Evolutionary conservation across 2,888 invertebrate species (phyloP).

Genomic region (Parnassius apollo): DNA sequence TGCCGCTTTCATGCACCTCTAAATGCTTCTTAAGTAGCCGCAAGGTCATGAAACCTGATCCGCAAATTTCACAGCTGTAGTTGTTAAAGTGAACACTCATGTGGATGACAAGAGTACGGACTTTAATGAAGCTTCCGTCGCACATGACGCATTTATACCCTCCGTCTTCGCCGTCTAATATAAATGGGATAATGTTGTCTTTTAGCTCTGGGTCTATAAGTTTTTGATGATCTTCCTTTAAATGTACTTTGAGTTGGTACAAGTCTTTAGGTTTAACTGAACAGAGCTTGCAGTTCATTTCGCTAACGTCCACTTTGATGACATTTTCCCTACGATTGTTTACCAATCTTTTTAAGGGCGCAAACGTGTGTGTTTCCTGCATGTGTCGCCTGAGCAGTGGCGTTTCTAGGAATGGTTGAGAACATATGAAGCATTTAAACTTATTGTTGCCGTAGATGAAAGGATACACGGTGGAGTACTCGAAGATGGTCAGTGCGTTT

Average conservation of each 20-base stretch:
- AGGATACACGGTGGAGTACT: slow-evolving; percentile 69
- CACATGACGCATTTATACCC: slow-evolving; percentile 67
- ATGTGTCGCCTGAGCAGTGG: slow-evolving; percentile 58
- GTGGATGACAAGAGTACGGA: slow-evolving; percentile 67
- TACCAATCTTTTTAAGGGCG: slow-evolving; percentile 60
- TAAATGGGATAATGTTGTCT: slow-evolving; percentile 72
- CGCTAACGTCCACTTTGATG: slow-evolving; percentile 67
- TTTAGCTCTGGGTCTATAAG: slow-evolving; percentile 60
- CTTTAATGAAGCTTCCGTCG: slow-evolving; percentile 63
- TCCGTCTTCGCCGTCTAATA: slow-evolving; percentile 50
- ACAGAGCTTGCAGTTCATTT: slow-evolving; percentile 64
- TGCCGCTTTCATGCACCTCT: slow-evolving; percentile 71
- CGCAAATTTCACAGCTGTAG: slow-evolving; percentile 73
- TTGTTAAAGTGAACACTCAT: slow-evolving; percentile 76
- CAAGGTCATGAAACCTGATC: slow-evolving; percentile 71
- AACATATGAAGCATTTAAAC: slow-evolving; percentile 72
- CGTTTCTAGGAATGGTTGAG: slow-evolving; percentile 64
- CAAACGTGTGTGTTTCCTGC: slow-evolving; percentile 57
- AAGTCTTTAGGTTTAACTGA: slow-evolving; percentile 45
- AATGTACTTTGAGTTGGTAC: slow-evolving; percentile 56
- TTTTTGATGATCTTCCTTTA: slow-evolving; percentile 60
- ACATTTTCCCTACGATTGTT: slow-evolving; percentile 68
- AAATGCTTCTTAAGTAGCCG: slow-evolving; percentile 69
- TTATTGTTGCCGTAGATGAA: slow-evolving; percentile 72
- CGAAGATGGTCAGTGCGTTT: slow-evolving; percentile 66